A percentile compares a stretch with the other conserved stretches of the same genome.
Evolutionary conservation across 2,797 vertebrate species (phyloP).

Genomic region (Microcaecilia unicolor): DNA sequence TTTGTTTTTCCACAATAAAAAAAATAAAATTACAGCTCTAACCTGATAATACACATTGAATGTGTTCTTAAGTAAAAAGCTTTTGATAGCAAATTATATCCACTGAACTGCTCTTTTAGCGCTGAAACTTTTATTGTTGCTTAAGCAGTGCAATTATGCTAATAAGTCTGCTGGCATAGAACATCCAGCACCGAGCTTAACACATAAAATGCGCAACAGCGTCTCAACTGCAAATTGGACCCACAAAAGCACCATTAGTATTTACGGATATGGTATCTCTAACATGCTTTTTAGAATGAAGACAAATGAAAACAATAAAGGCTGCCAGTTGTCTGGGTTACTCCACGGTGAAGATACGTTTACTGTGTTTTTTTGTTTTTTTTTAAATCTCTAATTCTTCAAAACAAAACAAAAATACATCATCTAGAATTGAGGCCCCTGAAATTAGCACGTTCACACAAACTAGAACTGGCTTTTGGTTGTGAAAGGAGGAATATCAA

Average conservation of each 20-base stretch:
- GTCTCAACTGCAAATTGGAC: conserved; percentile 66
- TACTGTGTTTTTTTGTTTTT: too few species aligned
- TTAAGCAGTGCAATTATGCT: conserved; percentile 66
- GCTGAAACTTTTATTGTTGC: conserved; percentile 60
- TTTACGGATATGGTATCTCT: conserved; percentile 55
- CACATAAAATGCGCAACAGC: conserved; percentile 63
- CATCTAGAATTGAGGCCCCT: too few species aligned
- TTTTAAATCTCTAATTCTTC: too few species aligned
- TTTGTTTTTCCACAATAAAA: conserved; percentile 54
- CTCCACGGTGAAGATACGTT: too few species aligned
- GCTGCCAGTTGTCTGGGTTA: too few species aligned
- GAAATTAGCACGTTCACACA: too few species aligned
- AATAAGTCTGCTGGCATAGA: conserved; percentile 52
- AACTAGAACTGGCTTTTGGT: too few species aligned
- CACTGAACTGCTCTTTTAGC: conserved; percentile 56
- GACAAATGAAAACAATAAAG: too few species aligned
- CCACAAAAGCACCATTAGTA: conserved; percentile 58
- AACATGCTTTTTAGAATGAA: conserved; percentile 39
- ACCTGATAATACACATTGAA: conserved; percentile 43
- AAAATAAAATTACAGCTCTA: conserved; percentile 52
- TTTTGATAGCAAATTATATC: conserved; percentile 60
- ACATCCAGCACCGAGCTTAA: conserved; percentile 49
- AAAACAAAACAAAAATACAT: too few species aligned
- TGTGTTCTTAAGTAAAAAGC: conserved; percentile 62
- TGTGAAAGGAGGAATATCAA: too few species aligned